Percentiles rank a stretch among this genome's conserved stretches.
phyloP scores from a whole-genome alignment of 2,888 invertebrate species.

The Thymelicus sylvestris region DNA sequence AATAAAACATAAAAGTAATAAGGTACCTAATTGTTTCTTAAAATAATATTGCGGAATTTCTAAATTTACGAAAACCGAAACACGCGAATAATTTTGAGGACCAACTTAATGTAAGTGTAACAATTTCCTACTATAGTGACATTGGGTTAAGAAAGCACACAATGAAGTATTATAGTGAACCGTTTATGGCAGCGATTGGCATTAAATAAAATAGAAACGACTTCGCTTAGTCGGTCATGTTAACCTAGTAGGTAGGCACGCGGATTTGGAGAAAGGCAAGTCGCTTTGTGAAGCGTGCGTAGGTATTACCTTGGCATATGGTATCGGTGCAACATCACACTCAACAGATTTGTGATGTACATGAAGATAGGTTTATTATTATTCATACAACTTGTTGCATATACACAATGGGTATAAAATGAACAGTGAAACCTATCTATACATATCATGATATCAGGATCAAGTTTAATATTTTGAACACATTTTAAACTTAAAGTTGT shows the following conservation, averaged over 20 bases:
- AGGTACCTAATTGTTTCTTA: too few species aligned
- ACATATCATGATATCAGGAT: not conserved
- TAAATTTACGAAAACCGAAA: too few species aligned
- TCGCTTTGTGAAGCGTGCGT: slow-evolving; percentile 48
- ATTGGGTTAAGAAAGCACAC: slow-evolving; percentile 2
- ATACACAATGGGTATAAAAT: slow-evolving; percentile 5
- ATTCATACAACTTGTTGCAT: slow-evolving; percentile 46
- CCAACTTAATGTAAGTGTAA: too few species aligned
- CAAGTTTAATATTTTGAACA: not conserved
- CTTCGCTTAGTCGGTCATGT: slow-evolving; percentile 57
- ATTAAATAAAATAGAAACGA: slow-evolving; percentile 52
- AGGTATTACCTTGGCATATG: slow-evolving; percentile 41
- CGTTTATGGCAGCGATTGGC: slow-evolving; percentile 49
- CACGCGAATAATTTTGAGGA: too few species aligned
- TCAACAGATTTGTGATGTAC: slow-evolving; percentile 28
- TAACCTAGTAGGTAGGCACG: slow-evolving; percentile 45
- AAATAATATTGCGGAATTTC: too few species aligned
- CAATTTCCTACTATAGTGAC: too few species aligned
- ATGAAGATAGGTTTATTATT: slow-evolving; percentile 39
- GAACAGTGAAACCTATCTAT: not conserved
- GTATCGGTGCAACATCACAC: slow-evolving; percentile 40
- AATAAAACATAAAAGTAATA: too few species aligned
- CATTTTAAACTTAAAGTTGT: not conserved
- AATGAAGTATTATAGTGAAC: slow-evolving; percentile 47
- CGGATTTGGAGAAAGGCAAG: slow-evolving; percentile 60